A percentile compares a stretch with the other conserved stretches of the same genome.
phyloP scores from a whole-genome alignment of 2,113 vertebrate species.

The Smithornis capensis region DNA sequence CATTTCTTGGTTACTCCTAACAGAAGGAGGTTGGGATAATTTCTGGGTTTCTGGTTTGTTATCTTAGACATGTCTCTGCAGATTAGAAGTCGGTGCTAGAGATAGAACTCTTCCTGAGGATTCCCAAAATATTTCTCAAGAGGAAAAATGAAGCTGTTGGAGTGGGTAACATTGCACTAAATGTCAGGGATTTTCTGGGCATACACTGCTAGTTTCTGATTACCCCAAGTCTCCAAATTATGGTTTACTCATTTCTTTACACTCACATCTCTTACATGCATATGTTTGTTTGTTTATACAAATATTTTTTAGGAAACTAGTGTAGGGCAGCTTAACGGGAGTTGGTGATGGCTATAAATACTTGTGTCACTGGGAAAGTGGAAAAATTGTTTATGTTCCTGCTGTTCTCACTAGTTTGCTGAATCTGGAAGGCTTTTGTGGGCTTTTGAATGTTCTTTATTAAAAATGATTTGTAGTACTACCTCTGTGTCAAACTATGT shows the following conservation, averaged over 20 bases:
- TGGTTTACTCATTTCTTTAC: background rate
- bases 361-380: background rate
- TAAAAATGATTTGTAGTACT: background rate
- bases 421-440: background rate
- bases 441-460: background rate
- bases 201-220: background rate
- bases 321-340: background rate
- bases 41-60: background rate
- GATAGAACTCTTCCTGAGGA: background rate
- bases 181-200: background rate
- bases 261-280: background rate
- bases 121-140: background rate
- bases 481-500: background rate
- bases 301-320: background rate
- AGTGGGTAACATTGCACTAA: background rate
- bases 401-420: background rate
- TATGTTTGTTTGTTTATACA: background rate
- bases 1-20: background rate
- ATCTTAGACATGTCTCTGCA: background rate
- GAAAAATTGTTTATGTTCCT: background rate
- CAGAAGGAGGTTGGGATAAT: background rate
- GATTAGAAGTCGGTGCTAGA: background rate
- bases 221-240: background rate
- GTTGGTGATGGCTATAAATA: background rate
- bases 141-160: background rate